phyloP scores from a whole-genome alignment of 2,888 invertebrate genomes.

The Tenthredo distinguenda region DNA sequence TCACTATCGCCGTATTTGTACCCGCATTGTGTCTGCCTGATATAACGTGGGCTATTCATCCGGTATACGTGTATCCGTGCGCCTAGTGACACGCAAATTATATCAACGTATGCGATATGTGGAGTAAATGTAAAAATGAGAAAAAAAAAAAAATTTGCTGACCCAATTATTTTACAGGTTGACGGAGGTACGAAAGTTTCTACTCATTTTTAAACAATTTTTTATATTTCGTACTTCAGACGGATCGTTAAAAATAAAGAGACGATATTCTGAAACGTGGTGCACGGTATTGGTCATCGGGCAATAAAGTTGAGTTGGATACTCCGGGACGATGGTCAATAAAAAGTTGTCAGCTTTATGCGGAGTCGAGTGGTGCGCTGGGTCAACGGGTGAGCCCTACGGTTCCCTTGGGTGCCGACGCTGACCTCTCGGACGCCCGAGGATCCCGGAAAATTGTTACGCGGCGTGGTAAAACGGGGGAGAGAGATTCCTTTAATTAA shows the following conservation, averaged over 20 bases:
- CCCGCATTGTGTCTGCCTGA: slow-evolving; percentile 1
- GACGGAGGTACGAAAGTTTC: not conserved
- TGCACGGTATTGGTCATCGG: slow-evolving; percentile 10
- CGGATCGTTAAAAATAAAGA: not conserved
- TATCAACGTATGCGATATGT: not conserved
- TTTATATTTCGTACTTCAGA: not conserved
- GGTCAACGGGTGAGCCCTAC: slow-evolving; percentile 19
- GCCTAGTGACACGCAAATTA: not conserved
- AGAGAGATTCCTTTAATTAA: slow-evolving; percentile 22
- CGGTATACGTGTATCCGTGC: not conserved
- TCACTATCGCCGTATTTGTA: slow-evolving; percentile 16
- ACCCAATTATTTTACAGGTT: too few species aligned
- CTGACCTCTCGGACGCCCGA: slow-evolving; percentile 47
- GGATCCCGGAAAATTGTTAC: slow-evolving; percentile 28
- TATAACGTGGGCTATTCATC: not conserved
- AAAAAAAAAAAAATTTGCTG: not conserved
- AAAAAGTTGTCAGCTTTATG: slow-evolving; percentile 44
- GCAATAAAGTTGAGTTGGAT: slow-evolving; percentile 26
- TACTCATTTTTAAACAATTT: not conserved
- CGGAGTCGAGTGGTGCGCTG: slow-evolving; percentile 17
- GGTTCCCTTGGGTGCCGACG: slow-evolving; percentile 5
- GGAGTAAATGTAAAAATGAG: not conserved
- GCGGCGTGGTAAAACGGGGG: not conserved
- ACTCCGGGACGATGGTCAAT: slow-evolving; percentile 14
- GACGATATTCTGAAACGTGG: not conserved